A percentile compares a stretch with the other conserved stretches of the same genome.
Evolutionary conservation across 2,888 invertebrate species (phyloP).

Genomic region (Lepidocyrtinus sp.): DNA sequence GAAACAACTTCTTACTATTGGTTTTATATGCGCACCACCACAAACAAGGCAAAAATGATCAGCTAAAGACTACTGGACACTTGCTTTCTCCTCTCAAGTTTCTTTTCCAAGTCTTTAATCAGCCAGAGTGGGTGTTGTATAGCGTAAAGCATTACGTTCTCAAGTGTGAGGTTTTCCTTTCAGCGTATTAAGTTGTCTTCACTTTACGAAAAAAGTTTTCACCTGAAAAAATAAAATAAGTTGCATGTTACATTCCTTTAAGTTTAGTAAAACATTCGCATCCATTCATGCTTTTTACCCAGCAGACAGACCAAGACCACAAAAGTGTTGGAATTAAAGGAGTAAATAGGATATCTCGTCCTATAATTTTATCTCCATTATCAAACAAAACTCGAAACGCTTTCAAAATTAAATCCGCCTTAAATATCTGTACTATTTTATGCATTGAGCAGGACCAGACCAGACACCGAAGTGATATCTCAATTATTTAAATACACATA

Average conservation of each 20-base stretch:
- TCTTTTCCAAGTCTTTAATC: not conserved
- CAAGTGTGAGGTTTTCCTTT: not conserved
- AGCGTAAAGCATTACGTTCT: not conserved
- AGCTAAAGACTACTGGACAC: not conserved
- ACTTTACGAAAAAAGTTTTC: not conserved
- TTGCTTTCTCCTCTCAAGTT: not conserved
- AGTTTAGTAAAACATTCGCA: not conserved
- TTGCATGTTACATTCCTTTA: not conserved
- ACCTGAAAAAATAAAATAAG: not conserved
- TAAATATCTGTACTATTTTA: too few relatives aligned
- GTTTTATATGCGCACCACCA: constrained; percentile 15
- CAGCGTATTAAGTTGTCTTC: not conserved
- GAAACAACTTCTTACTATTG: too few relatives aligned
- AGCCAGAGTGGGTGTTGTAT: not conserved
- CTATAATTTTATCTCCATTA: too few relatives aligned
- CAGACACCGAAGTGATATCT: too few relatives aligned
- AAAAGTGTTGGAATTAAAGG: too few relatives aligned
- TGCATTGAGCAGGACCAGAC: too few relatives aligned
- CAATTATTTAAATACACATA: too few relatives aligned
- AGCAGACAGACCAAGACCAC: too few relatives aligned
- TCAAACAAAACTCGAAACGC: too few relatives aligned
- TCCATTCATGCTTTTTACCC: not conserved
- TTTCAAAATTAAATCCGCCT: too few relatives aligned
- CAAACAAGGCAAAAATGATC: not conserved
- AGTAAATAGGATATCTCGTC: too few relatives aligned